These are phyloP conservation scores for Catharus bicknelli DNA, from an alignment of 2,113 vertebrate genomes.

Conservation along the genomic window DNA sequence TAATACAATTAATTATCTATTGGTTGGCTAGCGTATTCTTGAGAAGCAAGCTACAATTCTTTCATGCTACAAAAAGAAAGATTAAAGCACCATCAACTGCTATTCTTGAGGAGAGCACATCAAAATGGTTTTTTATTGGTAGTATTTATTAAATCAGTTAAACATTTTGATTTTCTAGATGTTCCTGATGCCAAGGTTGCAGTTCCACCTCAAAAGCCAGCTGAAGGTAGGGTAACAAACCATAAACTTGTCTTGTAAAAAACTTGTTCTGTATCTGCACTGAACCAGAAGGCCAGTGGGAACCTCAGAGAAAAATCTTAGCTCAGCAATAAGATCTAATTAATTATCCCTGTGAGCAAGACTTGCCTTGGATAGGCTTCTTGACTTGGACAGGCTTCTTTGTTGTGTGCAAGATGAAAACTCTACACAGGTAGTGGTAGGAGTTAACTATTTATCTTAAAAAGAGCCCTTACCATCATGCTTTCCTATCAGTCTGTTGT, in stretches of 20 bases:
- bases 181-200: slow-evolving; percentile 82
- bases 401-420: neutral
- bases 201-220: slow-evolving; percentile 76
- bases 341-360: neutral
- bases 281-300: neutral
- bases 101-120: neutral
- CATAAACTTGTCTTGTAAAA: neutral
- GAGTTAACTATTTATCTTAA: neutral
- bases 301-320: neutral
- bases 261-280: neutral
- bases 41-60: neutral
- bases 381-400: neutral
- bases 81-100: neutral
- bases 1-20: neutral
- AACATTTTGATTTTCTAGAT: slow-evolving; percentile 73
- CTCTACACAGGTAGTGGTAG: neutral
- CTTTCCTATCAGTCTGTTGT: neutral
- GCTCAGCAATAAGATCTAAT: neutral
- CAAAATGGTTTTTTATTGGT: neutral
- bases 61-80: neutral
- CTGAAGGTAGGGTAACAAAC: slow-evolving; percentile 74
- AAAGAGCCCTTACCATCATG: neutral
- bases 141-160: neutral
- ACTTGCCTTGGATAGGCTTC: neutral
- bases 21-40: neutral